Evolutionary conservation across 37 sponge, comb jelly and placozoan genomes (phyloP), one percentile per base, ranked within the genome.

Genomic region (Tethya wilhelma): DNA sequence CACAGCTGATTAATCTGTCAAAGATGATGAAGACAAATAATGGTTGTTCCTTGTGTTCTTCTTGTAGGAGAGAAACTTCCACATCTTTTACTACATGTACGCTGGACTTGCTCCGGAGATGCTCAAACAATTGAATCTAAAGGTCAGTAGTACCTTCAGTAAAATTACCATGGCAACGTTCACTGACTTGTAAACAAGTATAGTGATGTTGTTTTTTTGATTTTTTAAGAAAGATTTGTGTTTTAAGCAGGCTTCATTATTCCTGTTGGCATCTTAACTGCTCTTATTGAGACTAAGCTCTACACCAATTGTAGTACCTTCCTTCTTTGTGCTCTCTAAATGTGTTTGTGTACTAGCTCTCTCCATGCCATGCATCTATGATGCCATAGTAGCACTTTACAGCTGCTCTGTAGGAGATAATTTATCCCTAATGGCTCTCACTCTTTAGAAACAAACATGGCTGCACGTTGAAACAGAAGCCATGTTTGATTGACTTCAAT

Each of bases 71-170:
- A 56, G 86, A 9, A 93, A 93, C 53, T 93, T 85, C 60, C 93
- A 93, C 81, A 86, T 93, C 37, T 93, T 93, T 74, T 93, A 93
- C 77, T 88, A 93, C 59, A 37, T 93, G 28, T 88, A 84, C 62
- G 85, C 89, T 71, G 93, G 93, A 5, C 63, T 88, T 68, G 42
- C 80, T 43, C 44, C 67, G 20, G 55, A 77, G 22, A 69, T 68
- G 28, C 39, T 59, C 25, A 58, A 77, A 7, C 44, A 64, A 34
- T 69, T 91, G 25, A 9, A 71, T 30, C 75, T 91, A 9, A 77
- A 82, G 67, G 88, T 88, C 25, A 43, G 85, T 38, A 1, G 42
- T 64, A 5, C 25, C 7, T 26, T 60, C 5, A 23, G n/a, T 22
- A 20, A 23, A 26, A 26, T 60, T 20, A 60, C n/a, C 25, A 6